Evolutionary conservation across 2,888 invertebrate genomes (phyloP), one percentile per base, ranked within the genome.

Genomic region (Lithophane socia): DNA sequence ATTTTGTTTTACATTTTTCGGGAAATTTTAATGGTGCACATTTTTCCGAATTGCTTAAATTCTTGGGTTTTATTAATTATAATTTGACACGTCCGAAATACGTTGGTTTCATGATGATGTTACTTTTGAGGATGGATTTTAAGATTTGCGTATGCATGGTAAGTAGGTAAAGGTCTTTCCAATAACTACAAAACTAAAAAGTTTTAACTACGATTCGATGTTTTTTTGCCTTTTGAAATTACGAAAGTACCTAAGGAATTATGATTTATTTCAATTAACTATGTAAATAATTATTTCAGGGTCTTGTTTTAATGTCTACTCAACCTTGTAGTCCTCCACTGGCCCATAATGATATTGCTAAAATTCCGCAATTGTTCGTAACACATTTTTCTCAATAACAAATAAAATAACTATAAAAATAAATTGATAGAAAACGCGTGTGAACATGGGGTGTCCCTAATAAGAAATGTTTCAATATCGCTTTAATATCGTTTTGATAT

Each of bases 401-500:
- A 69, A 49, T 60, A 29, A 72, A 24, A 56, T 37, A 63, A 52
- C 44, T 4, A 71, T 71, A 64, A 73, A 79, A 58, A 70, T 77
- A 70, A 73, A 73, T 71, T 81, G 42, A 75, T 66, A 67, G 58
- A 67, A 67, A 72, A 77, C 29, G 78, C 73, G 68, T 84, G 77
- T 69, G 80, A 87, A 83, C 71, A 83, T 73, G 61, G 18, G 69
- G 56, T 66, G 74, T 77, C n/a, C n/a, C n/a, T n/a, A 79, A 86
- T 84, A 79, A 77, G 80, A 77, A 85, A 86, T 67, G 86, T 82
- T 84, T 85, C 80, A 86, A 88, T 86, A 87, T 83, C 74, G 66
- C 82, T 79, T 77, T 87, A 88, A 86, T 86, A 86, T 82, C 78
- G 80, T 84, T 75, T 84, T 84, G 82, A 84, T 85, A 88, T 85